Base-by-base conservation (phyloP, 2,797 vertebrate genomes). In the Clamator glandarius region DNA sequence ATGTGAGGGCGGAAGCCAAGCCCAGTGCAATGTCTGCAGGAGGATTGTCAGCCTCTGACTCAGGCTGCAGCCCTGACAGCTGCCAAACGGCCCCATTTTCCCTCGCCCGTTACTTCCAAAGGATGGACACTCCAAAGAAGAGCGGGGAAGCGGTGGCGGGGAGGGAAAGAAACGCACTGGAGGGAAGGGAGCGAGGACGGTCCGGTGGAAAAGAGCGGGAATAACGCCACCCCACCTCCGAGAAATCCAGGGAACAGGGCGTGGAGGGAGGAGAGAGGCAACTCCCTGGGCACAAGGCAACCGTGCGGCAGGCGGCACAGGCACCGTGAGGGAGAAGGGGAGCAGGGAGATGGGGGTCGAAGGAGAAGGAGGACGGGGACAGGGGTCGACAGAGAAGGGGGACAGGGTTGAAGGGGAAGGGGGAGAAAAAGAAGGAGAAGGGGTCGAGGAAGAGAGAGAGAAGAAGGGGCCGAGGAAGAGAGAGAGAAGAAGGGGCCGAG, bases 41-140 rank as follows among this genome's bases (percentile, higher is more conserved):
- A 48, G 87, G 92, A 68, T 4, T 25, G 96, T 80, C 95, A 90
- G 96, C 80, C 90, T 55, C 89, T 96, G 97, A 97, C 96, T 98
- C 98, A 97, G 96, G 91, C 96, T 95, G 33, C 73, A 94, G 94
- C 63, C 94, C 97, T 97, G 97, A 98, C 97, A 98, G 97, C 97
- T 96, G 97, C 97, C 96, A 54, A 96, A 41, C 95, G 92, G 75
- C 89, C 95, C 63, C 4, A 5, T 29, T 28, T n/a, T 26, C 39
- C 89, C 61, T 93, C 61, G 44, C 93, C 97, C 97, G 97, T 96
- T 97, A 96, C 66, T 93, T 85, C 79, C 79, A 48, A 54, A 46
- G n/a, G 8, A 36, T 33, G 55, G 59, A 19, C 61, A 74, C 25
- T 58, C 8, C 29, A 25, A 11, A 39, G 12, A 15, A n/a, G 18